Base-by-base conservation (phyloP, 2,113 vertebrate genomes). In the Edolisoma coerulescens region DNA sequence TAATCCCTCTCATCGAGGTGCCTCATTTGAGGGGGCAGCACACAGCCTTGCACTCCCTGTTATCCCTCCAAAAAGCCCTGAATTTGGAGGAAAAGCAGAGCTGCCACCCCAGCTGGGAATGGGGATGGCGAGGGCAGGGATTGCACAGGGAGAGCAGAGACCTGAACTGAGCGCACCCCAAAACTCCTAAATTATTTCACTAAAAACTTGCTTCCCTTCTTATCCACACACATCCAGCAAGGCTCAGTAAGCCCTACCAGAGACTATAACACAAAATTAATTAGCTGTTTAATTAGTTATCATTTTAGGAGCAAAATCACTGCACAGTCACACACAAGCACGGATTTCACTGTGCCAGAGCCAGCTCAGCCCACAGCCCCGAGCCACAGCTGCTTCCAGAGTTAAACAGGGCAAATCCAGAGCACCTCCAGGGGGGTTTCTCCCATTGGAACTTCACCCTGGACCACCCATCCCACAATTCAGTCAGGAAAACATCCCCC, bases 41-140 rank as follows among this genome's bases (percentile, higher is more conserved):
- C 39, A 13, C 1, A 3, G 18, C 30, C 54, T 24, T 7, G 16
- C 5, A 2, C 3, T 26, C 42, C 42, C 23, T 6, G 6, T 8
- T 20, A 15, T 2, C 44, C 49, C 32, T 27, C 27, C 3, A 3
- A 56, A 41, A 64, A 61, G 1, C 13, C 50, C 53, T 6, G 18
- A 20, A 39, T 57, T 8, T 7, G 4, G 27, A 20, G 39, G 50
- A 24, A 37, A 41, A 23, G 3, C 44, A 13, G 39, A 2, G 32
- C 37, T 52, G 4, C 42, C 53, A 47, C 7, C 17, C n/a, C 39
- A 3, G 19, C 1, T 6, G 64, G 69, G 22, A 59, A 15, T 0
- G 13, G 27, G 24, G 5, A 12, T 2, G 11, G 53, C 2, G 28
- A 27, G 33, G 1, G 16, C 8, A 33, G 77, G 24, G 12, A 22